These are phyloP conservation scores for Drosophila limbata DNA, from an alignment of 2,888 invertebrate species.

Conservation along the genomic window DNA sequence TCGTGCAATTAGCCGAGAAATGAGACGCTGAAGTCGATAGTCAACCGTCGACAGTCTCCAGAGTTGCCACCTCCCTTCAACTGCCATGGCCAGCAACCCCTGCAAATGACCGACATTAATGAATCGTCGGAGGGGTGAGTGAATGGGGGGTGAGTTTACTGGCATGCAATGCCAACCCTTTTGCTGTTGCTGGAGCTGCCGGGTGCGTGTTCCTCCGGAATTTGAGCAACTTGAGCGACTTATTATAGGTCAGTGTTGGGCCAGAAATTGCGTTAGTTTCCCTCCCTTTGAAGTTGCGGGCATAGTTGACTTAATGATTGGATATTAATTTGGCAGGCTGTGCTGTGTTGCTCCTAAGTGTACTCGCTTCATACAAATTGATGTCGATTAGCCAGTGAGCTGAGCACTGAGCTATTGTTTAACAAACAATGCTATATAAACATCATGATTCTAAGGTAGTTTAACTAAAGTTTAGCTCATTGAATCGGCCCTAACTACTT, in stretches of 20 bases:
- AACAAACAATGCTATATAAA: constrained; percentile 40
- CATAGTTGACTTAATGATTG: constrained; percentile 69
- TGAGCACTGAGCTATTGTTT: constrained; percentile 49
- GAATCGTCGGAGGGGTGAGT: constrained; percentile 6
- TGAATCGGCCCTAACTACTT: constrained; percentile 38
- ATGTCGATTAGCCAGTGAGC: constrained; percentile 55
- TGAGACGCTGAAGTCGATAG: constrained; percentile 57
- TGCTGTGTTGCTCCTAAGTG: constrained; percentile 17
- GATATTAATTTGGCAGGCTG: constrained; percentile 71
- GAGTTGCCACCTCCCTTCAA: constrained; percentile 17
- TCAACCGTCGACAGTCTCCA: constrained; percentile 16
- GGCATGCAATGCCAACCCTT: constrained; percentile 62
- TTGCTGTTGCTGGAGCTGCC: constrained; percentile 46
- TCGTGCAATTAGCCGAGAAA: constrained; percentile 66
- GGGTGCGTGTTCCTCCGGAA: constrained; percentile 53
- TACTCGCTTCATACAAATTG: constrained; percentile 65
- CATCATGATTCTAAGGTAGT: constrained; percentile 41
- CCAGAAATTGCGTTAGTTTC: constrained; percentile 35
- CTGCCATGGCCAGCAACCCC: constrained; percentile 34
- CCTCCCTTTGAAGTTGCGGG: constrained; percentile 18
- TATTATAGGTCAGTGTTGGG: constrained; percentile 68
- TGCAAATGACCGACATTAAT: constrained; percentile 74
- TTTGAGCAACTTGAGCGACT: constrained; percentile 32
- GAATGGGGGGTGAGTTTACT: constrained; percentile 17
- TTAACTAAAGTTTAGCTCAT: constrained; percentile 39